phyloP scores from a whole-genome alignment of 1,140 invertebrate genomes.

The Bombus waltoni region DNA sequence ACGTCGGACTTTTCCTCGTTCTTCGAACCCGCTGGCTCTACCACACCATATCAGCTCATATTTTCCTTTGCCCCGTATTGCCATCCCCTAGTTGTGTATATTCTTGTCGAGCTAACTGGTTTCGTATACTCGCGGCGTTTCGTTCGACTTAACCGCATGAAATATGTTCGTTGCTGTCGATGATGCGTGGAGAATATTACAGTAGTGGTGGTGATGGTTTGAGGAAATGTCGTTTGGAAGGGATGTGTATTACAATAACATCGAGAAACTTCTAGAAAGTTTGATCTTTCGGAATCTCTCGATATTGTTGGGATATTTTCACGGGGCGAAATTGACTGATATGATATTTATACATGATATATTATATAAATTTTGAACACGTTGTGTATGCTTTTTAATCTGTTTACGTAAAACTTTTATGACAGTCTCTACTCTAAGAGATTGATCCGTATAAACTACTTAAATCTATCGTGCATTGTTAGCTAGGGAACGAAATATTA shows the following conservation, averaged over 20 bases:
- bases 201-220: too few species aligned
- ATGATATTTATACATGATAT: background rate
- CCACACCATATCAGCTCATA: slow-evolving; percentile 2
- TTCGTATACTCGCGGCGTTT: slow-evolving; percentile 4
- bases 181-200: background rate
- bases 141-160: background rate
- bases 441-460: too few species aligned
- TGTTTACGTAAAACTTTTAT: too few species aligned
- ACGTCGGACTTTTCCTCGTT: slow-evolving; percentile 35
- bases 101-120: background rate
- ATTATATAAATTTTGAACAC: background rate
- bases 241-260: too few species aligned
- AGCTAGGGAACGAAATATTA: background rate
- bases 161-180: background rate
- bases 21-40: background rate
- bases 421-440: too few species aligned
- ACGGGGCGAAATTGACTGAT: background rate
- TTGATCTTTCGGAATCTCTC: background rate
- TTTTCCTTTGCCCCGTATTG: slow-evolving; percentile 2
- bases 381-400: background rate
- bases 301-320: background rate
- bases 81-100: too few species aligned
- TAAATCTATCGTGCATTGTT: background rate
- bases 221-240: background rate
- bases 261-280: background rate